Percentiles rank a stretch among this genome's conserved stretches.
phyloP scores from a whole-genome alignment of 2,888 invertebrate genomes.

The Salticus scenicus region DNA sequence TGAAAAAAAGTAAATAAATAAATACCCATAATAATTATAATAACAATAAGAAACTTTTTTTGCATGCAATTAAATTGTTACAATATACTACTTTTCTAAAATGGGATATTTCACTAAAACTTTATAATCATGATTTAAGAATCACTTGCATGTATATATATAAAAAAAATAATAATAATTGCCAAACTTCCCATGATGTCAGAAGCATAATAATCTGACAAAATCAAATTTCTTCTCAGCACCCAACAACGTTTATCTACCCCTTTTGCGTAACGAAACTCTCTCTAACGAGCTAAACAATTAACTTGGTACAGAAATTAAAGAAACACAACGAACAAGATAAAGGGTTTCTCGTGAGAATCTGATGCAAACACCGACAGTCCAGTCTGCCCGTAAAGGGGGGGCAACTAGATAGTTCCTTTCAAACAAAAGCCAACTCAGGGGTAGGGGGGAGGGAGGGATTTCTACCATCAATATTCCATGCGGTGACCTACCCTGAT shows the following conservation, averaged over 20 bases:
- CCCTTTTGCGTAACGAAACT: conserved; percentile 15
- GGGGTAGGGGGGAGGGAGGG: conserved; percentile 16
- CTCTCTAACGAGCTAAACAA: conserved; percentile 39
- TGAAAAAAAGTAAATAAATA: too few relatives aligned
- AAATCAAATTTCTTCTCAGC: not conserved
- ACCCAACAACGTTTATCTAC: not conserved
- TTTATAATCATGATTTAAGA: too few relatives aligned
- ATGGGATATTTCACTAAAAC: too few relatives aligned
- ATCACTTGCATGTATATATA: too few relatives aligned
- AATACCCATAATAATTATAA: too few relatives aligned
- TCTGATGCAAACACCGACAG: conserved; percentile 27
- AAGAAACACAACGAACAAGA: conserved; percentile 13
- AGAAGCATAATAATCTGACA: not conserved
- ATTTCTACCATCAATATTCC: conserved; percentile 57
- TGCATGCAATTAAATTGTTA: too few relatives aligned
- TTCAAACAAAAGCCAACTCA: conserved; percentile 25
- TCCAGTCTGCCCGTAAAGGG: conserved; percentile 47
- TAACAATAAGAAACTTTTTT: too few relatives aligned
- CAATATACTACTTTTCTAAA: too few relatives aligned
- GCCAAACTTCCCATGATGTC: not conserved
- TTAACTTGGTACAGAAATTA: conserved; percentile 20
- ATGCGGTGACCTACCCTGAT: conserved; percentile 26
- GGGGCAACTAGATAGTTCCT: conserved; percentile 19
- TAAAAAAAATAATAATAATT: too few relatives aligned
- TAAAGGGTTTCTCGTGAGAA: conserved; percentile 51